Conservation (phyloP, 2,113 vertebrate species). For the Athene cunicularia region DNA sequence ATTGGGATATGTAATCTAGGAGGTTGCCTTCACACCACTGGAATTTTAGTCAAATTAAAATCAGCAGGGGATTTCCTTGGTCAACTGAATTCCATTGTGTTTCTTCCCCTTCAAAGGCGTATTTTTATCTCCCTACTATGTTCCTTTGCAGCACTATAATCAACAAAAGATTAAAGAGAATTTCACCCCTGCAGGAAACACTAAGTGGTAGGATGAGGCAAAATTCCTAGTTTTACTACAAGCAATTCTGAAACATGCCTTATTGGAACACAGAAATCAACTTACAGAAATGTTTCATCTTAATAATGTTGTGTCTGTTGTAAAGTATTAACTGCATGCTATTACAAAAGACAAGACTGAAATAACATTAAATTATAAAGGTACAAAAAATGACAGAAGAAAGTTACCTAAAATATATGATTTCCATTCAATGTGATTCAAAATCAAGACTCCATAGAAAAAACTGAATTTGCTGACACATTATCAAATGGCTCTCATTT, state of each 20-base stretch:
- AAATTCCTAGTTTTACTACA: not conserved
- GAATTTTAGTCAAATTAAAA: not conserved
- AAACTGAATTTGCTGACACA: not conserved
- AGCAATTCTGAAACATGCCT: not conserved
- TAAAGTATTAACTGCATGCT: not conserved
- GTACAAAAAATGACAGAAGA: not conserved
- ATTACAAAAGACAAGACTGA: not conserved
- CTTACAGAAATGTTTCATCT: not conserved
- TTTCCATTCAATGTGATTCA: not conserved
- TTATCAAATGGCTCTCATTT: not conserved
- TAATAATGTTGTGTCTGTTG: not conserved
- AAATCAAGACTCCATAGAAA: not conserved
- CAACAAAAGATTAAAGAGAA: not conserved
- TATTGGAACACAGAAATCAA: not conserved
- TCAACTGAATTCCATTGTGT: not conserved
- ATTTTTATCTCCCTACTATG: not conserved
- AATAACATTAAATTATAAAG: not conserved
- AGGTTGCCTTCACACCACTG: rapidly evolving
- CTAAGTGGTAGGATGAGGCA: not conserved
- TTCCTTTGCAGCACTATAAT: not conserved
- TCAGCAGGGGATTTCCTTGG: not conserved
- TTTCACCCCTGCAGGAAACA: not conserved
- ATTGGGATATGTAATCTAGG: not conserved
- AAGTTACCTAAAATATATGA: not conserved
- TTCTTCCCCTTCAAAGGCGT: not conserved